Conservation (phyloP, 2,888 invertebrate genomes). For the Alcis repandata region DNA sequence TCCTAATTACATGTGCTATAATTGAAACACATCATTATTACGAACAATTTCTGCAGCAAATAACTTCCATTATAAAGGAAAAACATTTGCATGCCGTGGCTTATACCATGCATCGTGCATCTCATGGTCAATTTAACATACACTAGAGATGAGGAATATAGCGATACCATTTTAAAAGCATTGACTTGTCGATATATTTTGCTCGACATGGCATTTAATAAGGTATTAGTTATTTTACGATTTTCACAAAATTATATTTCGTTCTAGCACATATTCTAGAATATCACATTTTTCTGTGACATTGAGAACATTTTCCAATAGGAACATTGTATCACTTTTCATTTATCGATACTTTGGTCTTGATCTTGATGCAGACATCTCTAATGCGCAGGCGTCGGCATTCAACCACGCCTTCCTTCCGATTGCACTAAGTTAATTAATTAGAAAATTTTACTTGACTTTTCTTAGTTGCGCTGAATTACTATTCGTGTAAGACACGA, state of each 20-base stretch:
- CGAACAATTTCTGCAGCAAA: constrained; percentile 20
- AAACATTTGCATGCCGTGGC: constrained; percentile 33
- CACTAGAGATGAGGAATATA: constrained; percentile 7
- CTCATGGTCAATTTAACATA: constrained; percentile 46
- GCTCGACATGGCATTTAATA: background rate
- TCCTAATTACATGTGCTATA: constrained; percentile 8
- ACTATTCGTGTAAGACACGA: constrained; percentile 8
- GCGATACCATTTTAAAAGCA: background rate
- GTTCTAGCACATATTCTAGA: no score
- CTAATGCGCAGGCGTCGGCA: constrained; percentile 39
- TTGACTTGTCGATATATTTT: background rate
- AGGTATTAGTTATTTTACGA: no score
- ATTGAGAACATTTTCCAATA: no score
- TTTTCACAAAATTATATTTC: no score
- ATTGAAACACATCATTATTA: constrained; percentile 20
- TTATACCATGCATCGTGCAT: constrained; percentile 34
- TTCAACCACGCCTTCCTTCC: constrained; percentile 48
- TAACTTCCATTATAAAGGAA: constrained; percentile 19
- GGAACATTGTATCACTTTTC: no score
- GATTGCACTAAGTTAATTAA: constrained; percentile 48
- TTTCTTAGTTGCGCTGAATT: constrained; percentile 30
- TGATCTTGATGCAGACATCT: background rate
- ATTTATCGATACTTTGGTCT: constrained; percentile 10
- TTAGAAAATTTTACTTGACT: constrained; percentile 37
- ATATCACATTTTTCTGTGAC: no score